Conservation (phyloP, 2,113 vertebrate species). For the Carassius carassius region DNA sequence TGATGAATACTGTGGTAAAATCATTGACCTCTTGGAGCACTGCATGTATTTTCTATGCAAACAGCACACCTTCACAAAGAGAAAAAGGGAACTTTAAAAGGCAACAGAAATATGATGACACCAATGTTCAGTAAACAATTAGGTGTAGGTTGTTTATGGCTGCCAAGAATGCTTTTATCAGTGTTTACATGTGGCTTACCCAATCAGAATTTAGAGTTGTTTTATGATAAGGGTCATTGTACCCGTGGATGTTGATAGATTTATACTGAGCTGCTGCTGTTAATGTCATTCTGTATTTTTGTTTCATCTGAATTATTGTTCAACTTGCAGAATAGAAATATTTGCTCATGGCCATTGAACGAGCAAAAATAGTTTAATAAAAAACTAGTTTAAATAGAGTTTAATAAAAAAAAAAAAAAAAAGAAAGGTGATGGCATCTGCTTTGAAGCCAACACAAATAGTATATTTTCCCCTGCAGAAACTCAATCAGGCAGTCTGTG, state of each 20-base stretch:
- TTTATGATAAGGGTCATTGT: slow-evolving; percentile 12
- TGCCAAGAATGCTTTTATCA: background rate
- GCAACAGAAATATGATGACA: background rate
- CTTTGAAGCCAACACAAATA: slow-evolving; percentile 26
- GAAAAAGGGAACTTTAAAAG: background rate
- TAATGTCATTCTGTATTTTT: background rate
- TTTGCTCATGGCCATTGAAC: background rate
- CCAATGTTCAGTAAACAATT: too few relatives aligned
- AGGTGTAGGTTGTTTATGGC: background rate
- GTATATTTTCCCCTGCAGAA: slow-evolving; percentile 55
- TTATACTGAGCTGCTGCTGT: slow-evolving; percentile 50
- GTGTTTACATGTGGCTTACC: background rate
- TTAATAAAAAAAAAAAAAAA: background rate
- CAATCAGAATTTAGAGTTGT: background rate
- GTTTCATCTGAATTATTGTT: background rate
- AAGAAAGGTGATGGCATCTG: background rate
- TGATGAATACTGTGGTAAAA: slow-evolving; percentile 11
- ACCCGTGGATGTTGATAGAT: slow-evolving; percentile 57
- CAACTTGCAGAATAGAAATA: background rate
- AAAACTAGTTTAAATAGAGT: too few relatives aligned
- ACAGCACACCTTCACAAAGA: background rate
- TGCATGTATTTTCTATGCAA: background rate
- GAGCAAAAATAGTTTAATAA: background rate
- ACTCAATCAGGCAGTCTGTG: slow-evolving; percentile 49
- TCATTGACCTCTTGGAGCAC: background rate